These are phyloP conservation scores for Cherax quadricarinatus DNA, from an alignment of 1,140 invertebrate genomes.

Conservation along the genomic window DNA sequence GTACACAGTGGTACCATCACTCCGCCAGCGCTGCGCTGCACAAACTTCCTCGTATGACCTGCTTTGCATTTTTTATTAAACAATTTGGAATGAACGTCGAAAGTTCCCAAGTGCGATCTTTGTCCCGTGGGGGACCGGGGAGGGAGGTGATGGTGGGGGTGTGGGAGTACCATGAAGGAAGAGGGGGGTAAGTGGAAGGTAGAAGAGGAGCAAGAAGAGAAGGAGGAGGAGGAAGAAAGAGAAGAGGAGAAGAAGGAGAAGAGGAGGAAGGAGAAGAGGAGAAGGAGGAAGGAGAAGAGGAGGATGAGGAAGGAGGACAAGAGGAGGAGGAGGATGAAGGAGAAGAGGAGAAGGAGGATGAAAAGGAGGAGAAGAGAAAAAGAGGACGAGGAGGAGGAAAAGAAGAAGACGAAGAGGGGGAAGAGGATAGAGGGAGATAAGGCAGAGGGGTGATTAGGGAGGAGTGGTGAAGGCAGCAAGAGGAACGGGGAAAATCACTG, in stretches of 20 bases:
- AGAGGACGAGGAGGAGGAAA: constrained; percentile 8
- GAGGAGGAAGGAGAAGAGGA: background rate
- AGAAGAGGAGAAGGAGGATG: background rate
- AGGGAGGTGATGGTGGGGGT: background rate
- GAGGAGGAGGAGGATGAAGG: background rate
- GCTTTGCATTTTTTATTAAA: constrained; percentile 71
- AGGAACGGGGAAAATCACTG: background rate
- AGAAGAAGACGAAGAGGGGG: background rate
- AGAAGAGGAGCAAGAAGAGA: background rate
- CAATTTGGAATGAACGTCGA: constrained; percentile 67
- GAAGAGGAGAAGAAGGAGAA: background rate
- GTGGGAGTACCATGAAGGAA: background rate
- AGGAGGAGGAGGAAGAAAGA: background rate
- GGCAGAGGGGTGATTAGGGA: background rate
- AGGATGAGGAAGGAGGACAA: background rate
- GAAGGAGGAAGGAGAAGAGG: background rate
- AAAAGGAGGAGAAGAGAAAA: background rate
- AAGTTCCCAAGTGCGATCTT: constrained; percentile 54
- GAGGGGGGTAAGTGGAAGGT: background rate
- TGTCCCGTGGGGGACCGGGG: background rate
- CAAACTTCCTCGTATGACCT: constrained; percentile 52
- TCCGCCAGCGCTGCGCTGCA: background rate
- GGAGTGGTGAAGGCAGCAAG: background rate
- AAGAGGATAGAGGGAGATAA: background rate
- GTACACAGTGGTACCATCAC: background rate